Evolutionary conservation across 2,113 vertebrate species (phyloP).

Genomic region (Tachuris rubrigastra): DNA sequence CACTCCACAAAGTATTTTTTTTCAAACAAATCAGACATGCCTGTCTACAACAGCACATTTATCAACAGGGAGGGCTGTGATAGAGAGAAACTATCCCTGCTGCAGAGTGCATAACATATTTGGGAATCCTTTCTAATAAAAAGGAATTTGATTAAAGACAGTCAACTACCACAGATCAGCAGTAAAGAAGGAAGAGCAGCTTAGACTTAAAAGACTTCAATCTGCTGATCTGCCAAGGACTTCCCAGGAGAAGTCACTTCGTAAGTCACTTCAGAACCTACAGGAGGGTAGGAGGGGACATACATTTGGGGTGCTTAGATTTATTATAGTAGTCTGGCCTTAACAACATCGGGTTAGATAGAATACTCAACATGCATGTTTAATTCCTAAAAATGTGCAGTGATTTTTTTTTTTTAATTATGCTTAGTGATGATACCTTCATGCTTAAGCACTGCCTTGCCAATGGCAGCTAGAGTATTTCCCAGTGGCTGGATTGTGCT

Average conservation of each 20-base stretch:
- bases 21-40: neutral
- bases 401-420: neutral
- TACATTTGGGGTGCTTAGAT: neutral
- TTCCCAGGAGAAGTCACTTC: neutral
- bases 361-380: neutral
- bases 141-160: slow-evolving; percentile 43
- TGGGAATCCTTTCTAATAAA: slow-evolving; percentile 46
- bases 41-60: neutral
- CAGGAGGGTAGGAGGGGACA: neutral
- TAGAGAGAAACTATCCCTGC: neutral
- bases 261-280: neutral
- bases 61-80: neutral
- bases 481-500: neutral
- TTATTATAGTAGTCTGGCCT: neutral
- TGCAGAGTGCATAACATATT: neutral
- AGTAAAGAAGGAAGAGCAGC: slow-evolving; percentile 14
- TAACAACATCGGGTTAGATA: neutral
- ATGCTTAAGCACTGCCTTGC: neutral
- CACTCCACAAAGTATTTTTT: neutral
- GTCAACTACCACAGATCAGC: slow-evolving; percentile 12
- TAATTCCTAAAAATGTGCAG: neutral
- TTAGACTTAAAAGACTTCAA: neutral
- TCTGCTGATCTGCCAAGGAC: neutral
- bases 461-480: neutral
- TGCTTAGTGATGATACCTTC: neutral